Percentiles rank a stretch among this genome's conserved stretches.
Evolutionary conservation across 2,797 vertebrate species (phyloP).

Genomic region (Acrossocheilus fasciatus): DNA sequence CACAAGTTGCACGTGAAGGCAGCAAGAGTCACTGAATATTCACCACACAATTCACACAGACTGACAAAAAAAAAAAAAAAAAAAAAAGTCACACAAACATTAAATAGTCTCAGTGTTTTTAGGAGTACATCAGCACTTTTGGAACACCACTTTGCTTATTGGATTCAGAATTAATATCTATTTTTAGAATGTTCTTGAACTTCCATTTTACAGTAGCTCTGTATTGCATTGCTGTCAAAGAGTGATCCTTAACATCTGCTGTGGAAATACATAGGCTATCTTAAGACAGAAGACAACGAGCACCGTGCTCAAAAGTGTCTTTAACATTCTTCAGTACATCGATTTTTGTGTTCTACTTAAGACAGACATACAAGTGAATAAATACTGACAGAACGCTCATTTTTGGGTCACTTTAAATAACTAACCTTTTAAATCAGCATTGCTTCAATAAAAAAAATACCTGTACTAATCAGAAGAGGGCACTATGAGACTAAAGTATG

Average conservation of each 20-base stretch:
- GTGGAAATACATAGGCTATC: background rate
- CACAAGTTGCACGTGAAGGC: background rate
- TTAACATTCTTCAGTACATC: background rate
- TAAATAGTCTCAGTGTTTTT: too few species aligned
- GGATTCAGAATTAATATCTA: too few species aligned
- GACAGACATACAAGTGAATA: background rate
- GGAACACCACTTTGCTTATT: too few species aligned
- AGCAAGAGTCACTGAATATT: background rate
- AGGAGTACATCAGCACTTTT: too few species aligned
- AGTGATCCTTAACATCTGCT: background rate
- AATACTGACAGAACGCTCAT: background rate
- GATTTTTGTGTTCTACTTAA: background rate
- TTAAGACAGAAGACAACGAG: background rate
- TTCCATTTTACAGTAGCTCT: too few species aligned
- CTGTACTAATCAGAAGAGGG: constrained; percentile 19
- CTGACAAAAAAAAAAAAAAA: background rate
- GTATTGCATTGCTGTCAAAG: too few species aligned
- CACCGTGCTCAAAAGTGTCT: too few species aligned
- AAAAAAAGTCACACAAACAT: too few species aligned
- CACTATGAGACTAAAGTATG: constrained; percentile 16
- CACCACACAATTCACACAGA: background rate
- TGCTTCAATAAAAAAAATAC: background rate
- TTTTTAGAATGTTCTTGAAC: too few species aligned
- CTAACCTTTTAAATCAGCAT: background rate
- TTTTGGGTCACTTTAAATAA: background rate